phyloP scores from a whole-genome alignment of 1,140 invertebrate genomes.

The Ceratina australensis region DNA sequence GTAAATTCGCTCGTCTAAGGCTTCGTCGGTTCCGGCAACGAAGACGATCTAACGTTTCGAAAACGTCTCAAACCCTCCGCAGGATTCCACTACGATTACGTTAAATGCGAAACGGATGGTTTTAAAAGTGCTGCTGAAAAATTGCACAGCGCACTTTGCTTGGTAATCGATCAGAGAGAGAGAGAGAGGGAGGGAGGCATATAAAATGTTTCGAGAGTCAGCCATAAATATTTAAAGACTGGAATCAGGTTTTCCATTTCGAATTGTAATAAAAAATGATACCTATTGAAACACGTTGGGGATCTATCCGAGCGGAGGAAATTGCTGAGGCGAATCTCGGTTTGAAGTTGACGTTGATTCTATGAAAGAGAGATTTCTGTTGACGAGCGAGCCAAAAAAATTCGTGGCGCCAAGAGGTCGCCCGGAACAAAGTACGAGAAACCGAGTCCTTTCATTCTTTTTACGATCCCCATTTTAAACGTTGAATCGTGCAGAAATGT shows the following conservation, averaged over 20 bases:
- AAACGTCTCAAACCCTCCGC: background rate
- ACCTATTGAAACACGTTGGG: background rate
- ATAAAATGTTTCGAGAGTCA: constrained; percentile 1
- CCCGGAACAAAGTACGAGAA: background rate
- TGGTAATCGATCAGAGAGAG: background rate
- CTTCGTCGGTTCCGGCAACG: constrained; percentile 50
- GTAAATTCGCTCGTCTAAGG: constrained; percentile 62
- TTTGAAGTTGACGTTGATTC: constrained; percentile 10
- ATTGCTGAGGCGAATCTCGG: background rate
- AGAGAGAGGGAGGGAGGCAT: background rate
- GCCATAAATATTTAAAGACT: background rate
- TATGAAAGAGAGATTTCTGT: background rate
- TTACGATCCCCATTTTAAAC: background rate
- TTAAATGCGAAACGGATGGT: background rate
- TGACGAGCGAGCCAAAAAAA: constrained; percentile 9
- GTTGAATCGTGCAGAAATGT: background rate
- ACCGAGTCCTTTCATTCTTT: constrained; percentile 1
- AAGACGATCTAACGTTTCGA: constrained; percentile 4
- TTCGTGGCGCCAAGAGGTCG: constrained; percentile 31
- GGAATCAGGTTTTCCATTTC: background rate
- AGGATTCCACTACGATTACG: background rate
- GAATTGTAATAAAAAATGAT: background rate
- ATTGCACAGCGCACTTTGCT: background rate
- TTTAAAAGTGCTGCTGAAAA: background rate
- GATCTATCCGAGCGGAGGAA: background rate